Evolutionary conservation across 1,140 invertebrate genomes (phyloP).

Genomic region (Riptortus pedestris): DNA sequence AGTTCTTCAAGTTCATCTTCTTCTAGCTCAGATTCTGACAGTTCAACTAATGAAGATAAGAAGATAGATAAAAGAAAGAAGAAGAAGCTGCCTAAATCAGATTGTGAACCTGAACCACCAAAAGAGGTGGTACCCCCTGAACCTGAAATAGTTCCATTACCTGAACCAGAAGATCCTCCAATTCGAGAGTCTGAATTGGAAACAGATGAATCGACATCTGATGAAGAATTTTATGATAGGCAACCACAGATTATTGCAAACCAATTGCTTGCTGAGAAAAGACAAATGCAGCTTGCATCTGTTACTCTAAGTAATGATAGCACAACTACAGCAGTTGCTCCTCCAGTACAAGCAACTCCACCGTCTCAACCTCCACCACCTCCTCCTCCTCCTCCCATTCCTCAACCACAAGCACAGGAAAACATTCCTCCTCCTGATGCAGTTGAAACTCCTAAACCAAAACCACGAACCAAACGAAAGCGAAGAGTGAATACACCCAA

Average conservation of each 20-base stretch:
- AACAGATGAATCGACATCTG: constrained; percentile 69
- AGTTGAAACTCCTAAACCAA: constrained; percentile 2
- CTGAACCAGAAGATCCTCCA: constrained; percentile 39
- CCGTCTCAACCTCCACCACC: neutral
- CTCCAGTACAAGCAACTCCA: constrained; percentile 1
- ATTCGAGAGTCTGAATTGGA: constrained; percentile 69
- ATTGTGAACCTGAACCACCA: constrained; percentile 25
- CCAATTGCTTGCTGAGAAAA: constrained; percentile 56
- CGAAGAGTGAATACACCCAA: neutral
- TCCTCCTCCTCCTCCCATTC: neutral
- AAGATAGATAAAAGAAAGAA: constrained; percentile 38
- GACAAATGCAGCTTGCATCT: constrained; percentile 49
- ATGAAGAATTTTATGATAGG: constrained; percentile 77
- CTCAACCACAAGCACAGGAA: neutral
- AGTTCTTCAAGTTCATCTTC: constrained; percentile 53
- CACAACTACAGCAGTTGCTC: constrained; percentile 30
- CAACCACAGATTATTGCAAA: constrained; percentile 59
- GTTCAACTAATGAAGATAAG: constrained; percentile 44
- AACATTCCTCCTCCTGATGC: neutral
- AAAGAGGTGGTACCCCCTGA: constrained; percentile 16
- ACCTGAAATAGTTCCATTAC: constrained; percentile 21
- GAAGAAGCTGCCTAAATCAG: constrained; percentile 35
- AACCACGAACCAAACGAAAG: constrained; percentile 3
- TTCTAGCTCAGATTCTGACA: constrained; percentile 55
- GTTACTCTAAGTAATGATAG: constrained; percentile 47